Base-by-base conservation (phyloP, 2,113 vertebrate species). In the Halichoeres trimaculatus region DNA sequence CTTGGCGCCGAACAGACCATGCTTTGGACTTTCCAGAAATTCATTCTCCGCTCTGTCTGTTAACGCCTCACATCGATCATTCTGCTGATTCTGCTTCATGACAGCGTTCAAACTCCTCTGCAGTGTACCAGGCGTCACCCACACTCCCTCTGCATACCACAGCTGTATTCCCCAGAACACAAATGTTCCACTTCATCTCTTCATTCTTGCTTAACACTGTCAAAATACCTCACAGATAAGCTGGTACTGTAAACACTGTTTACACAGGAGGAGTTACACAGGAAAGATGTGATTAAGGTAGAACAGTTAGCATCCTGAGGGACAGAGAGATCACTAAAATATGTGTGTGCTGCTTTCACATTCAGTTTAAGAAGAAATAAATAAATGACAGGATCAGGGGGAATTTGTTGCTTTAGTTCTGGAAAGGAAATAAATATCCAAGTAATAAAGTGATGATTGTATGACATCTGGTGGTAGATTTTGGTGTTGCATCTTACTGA, bases 71-170 rank as follows among this genome's bases (percentile, higher is more conserved):
- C 16, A 65, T 53, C 40, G 38, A 83, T 84, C 65, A 63, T 26
- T 34, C 30, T 30, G 30, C 30, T 30, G 0, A n/a, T 53, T 74
- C 45, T 40, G 12, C 51, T 52, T 57, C 47, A 52, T 45, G 26
- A 20, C 53, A 43, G 59, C 20, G 8, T 26, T 57, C 14, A 5
- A 24, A 38, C 75, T 84, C 80, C 54, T 59, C 7, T 50, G 0
- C 38, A 40, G 41, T 22, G 66, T 54, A 75, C 83, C 83, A 70
- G 69, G 80, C 59, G 0, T 76, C 26, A 60, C 51, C 23, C 38
- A n/a, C 70, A 85, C 70, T 65, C 75, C 78, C 72, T 47, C 57
- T 36, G 74, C 82, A 88, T 85, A 76, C 84, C 78, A 73, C 23
- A 8, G 17, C 45, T 10, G 8, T 19, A 41, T 22, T 34, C 50